A percentile compares a stretch with the other conserved stretches of the same genome.
These are phyloP conservation scores for Perca flavescens DNA, from an alignment of 2,113 vertebrate genomes.

Conservation along the genomic window DNA sequence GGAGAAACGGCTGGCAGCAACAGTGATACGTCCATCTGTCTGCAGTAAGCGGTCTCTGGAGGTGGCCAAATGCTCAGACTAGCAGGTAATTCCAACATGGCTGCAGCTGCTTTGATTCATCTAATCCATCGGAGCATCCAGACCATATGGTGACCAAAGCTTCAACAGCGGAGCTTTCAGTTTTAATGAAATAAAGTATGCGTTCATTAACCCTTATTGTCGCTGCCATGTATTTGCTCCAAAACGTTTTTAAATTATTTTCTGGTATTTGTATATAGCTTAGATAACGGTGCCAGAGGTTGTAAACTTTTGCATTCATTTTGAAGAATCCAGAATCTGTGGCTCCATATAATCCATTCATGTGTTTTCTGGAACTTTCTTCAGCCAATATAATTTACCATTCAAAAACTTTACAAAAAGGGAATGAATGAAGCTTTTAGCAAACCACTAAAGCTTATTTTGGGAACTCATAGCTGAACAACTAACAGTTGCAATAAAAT, in stretches of 20 bases:
- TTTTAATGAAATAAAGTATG: not conserved
- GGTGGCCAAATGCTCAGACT: conserved; percentile 61
- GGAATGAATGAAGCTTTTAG: conserved; percentile 6
- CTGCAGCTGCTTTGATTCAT: conserved; percentile 38
- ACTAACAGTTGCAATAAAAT: conserved; percentile 20
- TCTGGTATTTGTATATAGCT: not conserved
- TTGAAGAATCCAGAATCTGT: not conserved
- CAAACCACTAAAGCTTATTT: not conserved
- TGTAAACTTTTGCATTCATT: not conserved
- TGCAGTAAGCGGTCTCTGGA: conserved; percentile 51
- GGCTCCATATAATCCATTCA: not conserved
- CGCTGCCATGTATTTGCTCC: not conserved
- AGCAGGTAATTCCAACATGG: conserved; percentile 65
- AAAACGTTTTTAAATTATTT: not conserved
- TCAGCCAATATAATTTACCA: not conserved
- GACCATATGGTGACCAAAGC: conserved; percentile 30
- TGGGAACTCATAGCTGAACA: conserved; percentile 5
- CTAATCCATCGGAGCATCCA: conserved; percentile 26
- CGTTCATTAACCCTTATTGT: not conserved
- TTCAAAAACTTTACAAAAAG: conserved; percentile 11
- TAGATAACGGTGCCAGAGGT: not conserved
- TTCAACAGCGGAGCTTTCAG: not conserved
- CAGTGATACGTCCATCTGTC: conserved; percentile 65
- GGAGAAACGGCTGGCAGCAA: conserved; percentile 17
- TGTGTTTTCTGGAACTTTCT: not conserved